These are phyloP conservation scores for Thymelicus sylvestris DNA, from an alignment of 2,888 invertebrate species.

Conservation along the genomic window DNA sequence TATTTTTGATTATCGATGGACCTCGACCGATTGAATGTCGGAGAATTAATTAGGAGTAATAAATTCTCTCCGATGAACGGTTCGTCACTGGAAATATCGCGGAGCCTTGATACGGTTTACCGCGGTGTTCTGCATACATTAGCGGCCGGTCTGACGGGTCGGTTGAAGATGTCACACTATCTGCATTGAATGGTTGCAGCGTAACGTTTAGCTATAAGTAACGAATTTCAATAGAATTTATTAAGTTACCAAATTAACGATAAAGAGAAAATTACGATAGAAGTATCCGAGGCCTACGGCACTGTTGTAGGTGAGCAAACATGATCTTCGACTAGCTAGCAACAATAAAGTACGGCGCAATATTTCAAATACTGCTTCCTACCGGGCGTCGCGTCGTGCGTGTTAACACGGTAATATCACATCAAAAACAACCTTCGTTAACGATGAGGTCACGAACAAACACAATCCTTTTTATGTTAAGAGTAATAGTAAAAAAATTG, in stretches of 20 bases:
- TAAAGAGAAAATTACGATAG: not conserved
- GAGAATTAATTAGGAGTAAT: slow-evolving; percentile 1
- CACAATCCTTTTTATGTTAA: not conserved
- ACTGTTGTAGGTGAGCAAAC: not conserved
- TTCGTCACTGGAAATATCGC: slow-evolving; percentile 19
- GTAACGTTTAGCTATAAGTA: not conserved
- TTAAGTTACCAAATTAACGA: not conserved
- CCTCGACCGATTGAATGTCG: not conserved
- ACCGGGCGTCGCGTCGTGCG: not conserved
- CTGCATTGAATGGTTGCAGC: slow-evolving; percentile 3
- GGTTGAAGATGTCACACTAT: slow-evolving; percentile 14
- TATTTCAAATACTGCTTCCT: not conserved
- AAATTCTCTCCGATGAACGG: slow-evolving; percentile 13
- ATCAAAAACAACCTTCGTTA: not conserved
- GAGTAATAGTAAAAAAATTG: not conserved
- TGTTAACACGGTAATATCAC: not conserved
- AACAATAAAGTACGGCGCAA: not conserved
- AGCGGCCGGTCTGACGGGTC: slow-evolving; percentile 16
- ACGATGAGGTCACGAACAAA: slow-evolving; percentile 2
- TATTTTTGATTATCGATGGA: not conserved
- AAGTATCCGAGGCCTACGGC: too few species aligned
- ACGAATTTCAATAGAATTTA: not conserved
- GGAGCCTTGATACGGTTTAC: slow-evolving; percentile 24
- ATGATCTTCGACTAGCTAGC: not conserved
- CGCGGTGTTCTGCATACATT: slow-evolving; percentile 14